Evolutionary conservation across 2,888 invertebrate genomes (phyloP), one percentile per base, ranked within the genome.

Genomic region (Thera britannica): DNA sequence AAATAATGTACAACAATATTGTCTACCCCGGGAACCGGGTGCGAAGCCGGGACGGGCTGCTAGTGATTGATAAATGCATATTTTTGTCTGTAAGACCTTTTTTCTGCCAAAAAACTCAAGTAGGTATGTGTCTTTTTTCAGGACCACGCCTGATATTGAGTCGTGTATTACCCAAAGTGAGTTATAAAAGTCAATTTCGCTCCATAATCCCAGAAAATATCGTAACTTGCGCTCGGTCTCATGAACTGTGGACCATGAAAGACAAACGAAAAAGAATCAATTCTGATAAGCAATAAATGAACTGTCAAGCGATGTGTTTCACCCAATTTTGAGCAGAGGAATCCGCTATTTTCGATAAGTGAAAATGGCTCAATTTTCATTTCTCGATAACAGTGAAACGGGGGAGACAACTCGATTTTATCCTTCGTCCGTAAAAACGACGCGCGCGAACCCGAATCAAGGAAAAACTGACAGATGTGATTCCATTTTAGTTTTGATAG

Each of bases 401-500:
- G 54, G 56, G 55, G 56, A 60, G 68, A 70, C 63, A 64, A 61
- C 61, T 62, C 68, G 66, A 63, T 69, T 67, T 59, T 56, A 65
- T 70, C 58, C 48, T 36, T 64, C 62, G 58, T 35, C 68, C 49
- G 62, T 57, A 67, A 65, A 70, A 70, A 68, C 71, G 67, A 59
- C 61, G 52, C 58, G 51, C 46, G 9, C 49, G 57, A 54, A 71
- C 70, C 70, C 71, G 64, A 72, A 64, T 74, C 72, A 74, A 71
- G 65, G 58, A 59, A 67, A 71, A 51, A 73, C 48, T 70, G 67
- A 68, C 68, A 72, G 61, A 55, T 74, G 64, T 72, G 52, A 64
- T 69, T 64, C 35, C 7, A 38, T 65, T 64, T 52, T 34, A 34
- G 23, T 36, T 38, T 49, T 35, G 36, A 62, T 56, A 46, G 44